These are phyloP conservation scores for Orthosia cruda DNA, from an alignment of 2,888 invertebrate genomes.

Conservation along the genomic window DNA sequence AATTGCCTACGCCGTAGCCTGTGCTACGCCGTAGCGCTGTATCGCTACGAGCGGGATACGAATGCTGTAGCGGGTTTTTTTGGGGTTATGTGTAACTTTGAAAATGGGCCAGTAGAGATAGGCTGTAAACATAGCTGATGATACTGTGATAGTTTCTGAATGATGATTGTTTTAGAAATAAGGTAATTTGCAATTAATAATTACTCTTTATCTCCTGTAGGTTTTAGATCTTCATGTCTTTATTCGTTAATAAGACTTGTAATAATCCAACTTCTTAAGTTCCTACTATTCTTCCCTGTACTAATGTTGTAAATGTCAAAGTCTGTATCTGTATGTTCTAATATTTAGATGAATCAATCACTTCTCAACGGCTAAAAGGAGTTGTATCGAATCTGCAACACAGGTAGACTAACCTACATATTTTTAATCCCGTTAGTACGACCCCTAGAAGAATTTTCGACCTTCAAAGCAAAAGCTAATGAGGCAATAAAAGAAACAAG, in stretches of 20 bases:
- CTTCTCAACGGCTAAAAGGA: too few relatives aligned
- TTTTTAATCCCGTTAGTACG: too few relatives aligned
- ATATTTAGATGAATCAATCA: too few relatives aligned
- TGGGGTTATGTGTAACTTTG: not conserved
- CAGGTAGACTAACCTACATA: too few relatives aligned
- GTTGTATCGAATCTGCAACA: too few relatives aligned
- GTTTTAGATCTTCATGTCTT: not conserved
- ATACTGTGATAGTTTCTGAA: not conserved
- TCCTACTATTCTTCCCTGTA: too few relatives aligned
- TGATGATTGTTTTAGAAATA: not conserved
- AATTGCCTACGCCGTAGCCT: conserved; percentile 65
- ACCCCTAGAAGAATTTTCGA: too few relatives aligned
- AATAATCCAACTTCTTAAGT: too few relatives aligned
- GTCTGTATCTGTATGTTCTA: too few relatives aligned
- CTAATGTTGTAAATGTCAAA: too few relatives aligned
- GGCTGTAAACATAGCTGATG: not conserved
- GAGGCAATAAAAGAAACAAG: not conserved
- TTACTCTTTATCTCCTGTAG: not conserved
- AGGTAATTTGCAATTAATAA: too few relatives aligned
- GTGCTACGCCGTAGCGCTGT: conserved; percentile 52
- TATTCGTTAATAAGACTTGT: not conserved
- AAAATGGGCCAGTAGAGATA: not conserved
- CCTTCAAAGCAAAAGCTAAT: not conserved
- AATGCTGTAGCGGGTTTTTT: not conserved
- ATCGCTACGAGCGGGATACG: conserved; percentile 38